Evolutionary conservation across 2,113 vertebrate species (phyloP), one percentile per base, ranked within the genome.

Genomic region (Lepisosteus oculatus): DNA sequence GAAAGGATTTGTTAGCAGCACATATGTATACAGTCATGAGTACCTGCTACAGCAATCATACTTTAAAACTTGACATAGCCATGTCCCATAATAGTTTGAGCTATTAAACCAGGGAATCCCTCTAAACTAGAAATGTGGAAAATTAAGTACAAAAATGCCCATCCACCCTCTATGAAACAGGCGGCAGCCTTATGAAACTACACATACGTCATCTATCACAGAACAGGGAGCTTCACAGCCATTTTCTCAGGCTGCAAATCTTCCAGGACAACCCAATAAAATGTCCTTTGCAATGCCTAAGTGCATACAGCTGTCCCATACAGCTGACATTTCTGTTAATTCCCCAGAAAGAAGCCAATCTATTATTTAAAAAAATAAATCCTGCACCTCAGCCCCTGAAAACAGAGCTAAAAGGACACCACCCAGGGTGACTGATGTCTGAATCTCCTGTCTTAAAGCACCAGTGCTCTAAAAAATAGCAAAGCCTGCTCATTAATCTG

Each of bases 361-460:
- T 92, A 90, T 92, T 91, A 91, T 92, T 93, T 8, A 87, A 88
- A 86, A 84, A 29, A 29, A 29, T 29, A 29, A 29, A 29, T 29
- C 29, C 29, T 1, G 29, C 29, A 80, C 85, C 80, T 81, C 89
- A 90, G 87, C 87, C 74, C 56, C 74, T 80, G 14, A 0, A 65
- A 80, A 74, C 76, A 71, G 71, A 74, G 67, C 79, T 70, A 74
- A 65, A 45, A 59, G 14, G 12, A 3, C 3, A 13, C 14, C n/a
- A 13, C 55, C 57, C 3, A n/a, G 57, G 14, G 14, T 59, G 57
- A 5, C 57, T 59, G 12, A 5, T 59, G 47, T 51, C 9, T 5
- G 47, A 51, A 51, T 29, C 5, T 51, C 47, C 47, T 9, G 5
- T 51, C 47, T 5, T 51, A 9, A 5, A 51, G 47, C 47, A 51